Percentiles rank a stretch among this genome's conserved stretches.
Evolutionary conservation across 2,888 invertebrate species (phyloP).

Genomic region (Ptilodon capucinus): DNA sequence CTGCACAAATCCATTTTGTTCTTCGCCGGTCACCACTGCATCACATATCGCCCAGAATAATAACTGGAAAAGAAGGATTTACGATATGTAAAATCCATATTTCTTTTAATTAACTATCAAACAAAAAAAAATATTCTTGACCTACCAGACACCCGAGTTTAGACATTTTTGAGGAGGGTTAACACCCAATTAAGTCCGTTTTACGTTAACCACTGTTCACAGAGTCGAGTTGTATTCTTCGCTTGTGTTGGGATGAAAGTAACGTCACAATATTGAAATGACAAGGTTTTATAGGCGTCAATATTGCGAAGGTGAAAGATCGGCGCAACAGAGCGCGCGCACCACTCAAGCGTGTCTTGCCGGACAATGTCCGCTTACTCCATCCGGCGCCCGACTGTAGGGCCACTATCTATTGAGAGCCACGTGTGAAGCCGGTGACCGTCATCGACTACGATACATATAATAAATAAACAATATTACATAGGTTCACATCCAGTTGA

Average conservation of each 20-base stretch:
- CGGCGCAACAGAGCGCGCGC: constrained; percentile 75
- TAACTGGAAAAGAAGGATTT: constrained; percentile 61
- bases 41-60: constrained; percentile 69
- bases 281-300: constrained; percentile 81
- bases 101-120: constrained; percentile 1
- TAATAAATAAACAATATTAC: too few species aligned
- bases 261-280: constrained; percentile 76
- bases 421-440: too few species aligned
- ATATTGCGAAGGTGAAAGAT: constrained; percentile 82
- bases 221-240: constrained; percentile 66
- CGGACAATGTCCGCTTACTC: constrained; percentile 80
- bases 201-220: constrained; percentile 50
- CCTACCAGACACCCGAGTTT: constrained; percentile 70
- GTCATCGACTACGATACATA: too few species aligned
- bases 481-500: too few species aligned
- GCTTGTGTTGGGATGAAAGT: constrained; percentile 77
- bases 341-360: constrained; percentile 73
- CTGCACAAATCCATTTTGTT: constrained; percentile 73
- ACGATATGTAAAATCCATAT: constrained; percentile 7
- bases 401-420: too few species aligned
- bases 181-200: constrained; percentile 60
- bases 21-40: constrained; percentile 59
- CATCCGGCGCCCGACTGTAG: constrained; percentile 55
- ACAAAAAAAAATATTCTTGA: constrained; percentile 13
- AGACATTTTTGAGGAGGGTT: constrained; percentile 68